phyloP scores from a whole-genome alignment of 2,113 vertebrate species.

The Pseudorasbora parva region DNA sequence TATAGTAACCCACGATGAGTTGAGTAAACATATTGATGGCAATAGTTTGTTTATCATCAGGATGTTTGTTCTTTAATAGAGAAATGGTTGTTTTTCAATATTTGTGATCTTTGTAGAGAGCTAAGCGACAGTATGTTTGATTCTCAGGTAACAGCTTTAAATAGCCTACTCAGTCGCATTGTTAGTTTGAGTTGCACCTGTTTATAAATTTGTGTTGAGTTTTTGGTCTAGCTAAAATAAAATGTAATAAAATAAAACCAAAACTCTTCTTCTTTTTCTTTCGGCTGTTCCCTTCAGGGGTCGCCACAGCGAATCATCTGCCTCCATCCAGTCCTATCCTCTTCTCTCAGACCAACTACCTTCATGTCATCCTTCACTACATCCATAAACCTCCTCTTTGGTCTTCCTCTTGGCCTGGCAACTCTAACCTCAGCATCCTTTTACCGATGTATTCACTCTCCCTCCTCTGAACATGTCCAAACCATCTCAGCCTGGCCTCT shows the following conservation, averaged over 20 bases:
- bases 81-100: neutral
- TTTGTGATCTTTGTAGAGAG: neutral
- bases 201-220: neutral
- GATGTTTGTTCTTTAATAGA: neutral
- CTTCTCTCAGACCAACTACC: too few species aligned
- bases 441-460: too few species aligned
- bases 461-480: too few species aligned
- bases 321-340: too few species aligned
- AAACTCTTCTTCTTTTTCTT: too few species aligned
- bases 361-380: too few species aligned
- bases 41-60: neutral
- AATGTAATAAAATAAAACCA: neutral
- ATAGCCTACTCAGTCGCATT: neutral
- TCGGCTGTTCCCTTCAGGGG: too few species aligned
- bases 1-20: neutral
- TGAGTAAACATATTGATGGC: neutral
- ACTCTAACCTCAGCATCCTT: too few species aligned
- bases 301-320: too few species aligned
- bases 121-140: neutral
- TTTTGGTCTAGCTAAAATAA: constrained; percentile 3
- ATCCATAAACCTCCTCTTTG: too few species aligned
- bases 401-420: too few species aligned
- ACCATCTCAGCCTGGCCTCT: too few species aligned
- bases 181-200: neutral
- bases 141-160: neutral